These are phyloP conservation scores for Anoplolepis gracilipes DNA, from an alignment of 1,140 invertebrate genomes.

Conservation along the genomic window DNA sequence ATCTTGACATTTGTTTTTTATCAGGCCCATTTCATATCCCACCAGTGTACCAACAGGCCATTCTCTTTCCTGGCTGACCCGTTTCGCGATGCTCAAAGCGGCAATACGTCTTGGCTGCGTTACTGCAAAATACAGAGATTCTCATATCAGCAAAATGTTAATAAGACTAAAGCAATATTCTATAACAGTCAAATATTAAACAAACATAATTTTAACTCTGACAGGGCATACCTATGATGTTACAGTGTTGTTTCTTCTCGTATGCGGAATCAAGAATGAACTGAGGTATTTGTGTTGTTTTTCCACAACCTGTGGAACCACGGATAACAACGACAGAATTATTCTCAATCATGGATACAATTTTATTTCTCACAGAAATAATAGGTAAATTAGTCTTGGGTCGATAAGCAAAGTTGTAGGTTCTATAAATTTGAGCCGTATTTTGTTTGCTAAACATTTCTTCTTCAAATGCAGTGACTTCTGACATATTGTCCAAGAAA, in stretches of 20 bases:
- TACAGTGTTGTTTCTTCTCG: conserved; percentile 88
- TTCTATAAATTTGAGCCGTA: conserved; percentile 76
- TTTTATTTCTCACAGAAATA: conserved; percentile 80
- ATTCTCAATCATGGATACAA: conserved; percentile 88
- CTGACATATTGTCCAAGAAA: conserved; percentile 76
- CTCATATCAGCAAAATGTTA: background rate
- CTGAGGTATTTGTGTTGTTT: conserved; percentile 95
- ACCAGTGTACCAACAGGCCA: conserved; percentile 92
- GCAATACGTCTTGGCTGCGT: conserved; percentile 95
- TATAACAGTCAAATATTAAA: background rate
- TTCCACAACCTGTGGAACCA: conserved; percentile 94
- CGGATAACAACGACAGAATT: conserved; percentile 93
- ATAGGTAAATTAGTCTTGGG: conserved; percentile 73
- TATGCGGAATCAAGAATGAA: conserved; percentile 93
- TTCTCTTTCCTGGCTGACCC: conserved; percentile 92
- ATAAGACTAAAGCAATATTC: background rate
- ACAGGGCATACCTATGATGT: conserved; percentile 88
- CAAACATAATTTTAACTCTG: background rate
- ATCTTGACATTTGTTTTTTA: conserved; percentile 87
- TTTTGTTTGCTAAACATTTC: conserved; percentile 66
- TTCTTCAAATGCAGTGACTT: conserved; percentile 69
- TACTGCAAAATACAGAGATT: conserved; percentile 83
- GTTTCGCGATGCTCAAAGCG: conserved; percentile 92
- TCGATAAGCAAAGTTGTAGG: conserved; percentile 78
- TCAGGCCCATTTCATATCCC: conserved; percentile 93